Percentiles rank a stretch among this genome's conserved stretches.
phyloP scores from a whole-genome alignment of 2,113 vertebrate genomes.

The Xenopus laevis region DNA sequence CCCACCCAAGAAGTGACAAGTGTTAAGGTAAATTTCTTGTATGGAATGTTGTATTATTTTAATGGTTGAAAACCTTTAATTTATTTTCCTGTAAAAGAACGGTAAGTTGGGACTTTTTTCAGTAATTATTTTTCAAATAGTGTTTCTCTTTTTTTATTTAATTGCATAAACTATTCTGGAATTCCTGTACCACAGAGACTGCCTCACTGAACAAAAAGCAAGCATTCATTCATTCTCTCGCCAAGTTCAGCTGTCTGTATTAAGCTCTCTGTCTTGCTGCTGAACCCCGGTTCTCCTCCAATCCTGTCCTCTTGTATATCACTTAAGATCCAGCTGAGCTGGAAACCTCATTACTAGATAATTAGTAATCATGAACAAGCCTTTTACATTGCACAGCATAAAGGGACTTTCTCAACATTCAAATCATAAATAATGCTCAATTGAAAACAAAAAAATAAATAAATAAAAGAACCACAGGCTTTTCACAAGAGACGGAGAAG shows the following conservation, averaged over 20 bases:
- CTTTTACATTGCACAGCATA: constrained; percentile 17
- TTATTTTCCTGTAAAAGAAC: too few relatives aligned
- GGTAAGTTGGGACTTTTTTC: too few relatives aligned
- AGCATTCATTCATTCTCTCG: constrained; percentile 2
- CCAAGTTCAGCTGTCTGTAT: not conserved
- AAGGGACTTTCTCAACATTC: constrained; percentile 38
- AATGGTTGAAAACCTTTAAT: too few relatives aligned
- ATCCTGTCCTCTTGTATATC: constrained; percentile 23
- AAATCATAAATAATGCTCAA: constrained; percentile 37
- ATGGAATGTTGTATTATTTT: too few relatives aligned
- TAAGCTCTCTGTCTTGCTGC: not conserved
- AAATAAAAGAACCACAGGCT: constrained; percentile 12
- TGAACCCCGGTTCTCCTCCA: constrained; percentile 13
- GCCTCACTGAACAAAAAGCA: not conserved
- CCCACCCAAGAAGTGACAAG: too few relatives aligned
- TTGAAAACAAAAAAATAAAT: constrained; percentile 19
- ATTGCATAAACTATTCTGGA: not conserved
- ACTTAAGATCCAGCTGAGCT: constrained; percentile 39
- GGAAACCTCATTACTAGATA: constrained; percentile 38
- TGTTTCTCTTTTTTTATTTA: not conserved
- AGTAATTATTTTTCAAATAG: too few relatives aligned
- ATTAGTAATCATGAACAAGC: constrained; percentile 36
- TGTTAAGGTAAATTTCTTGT: too few relatives aligned
- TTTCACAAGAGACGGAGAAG: constrained; percentile 13
- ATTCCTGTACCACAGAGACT: not conserved